phyloP scores from a whole-genome alignment of 1,140 invertebrate genomes.

The Pachyrhynchus sulphureomaculatus region DNA sequence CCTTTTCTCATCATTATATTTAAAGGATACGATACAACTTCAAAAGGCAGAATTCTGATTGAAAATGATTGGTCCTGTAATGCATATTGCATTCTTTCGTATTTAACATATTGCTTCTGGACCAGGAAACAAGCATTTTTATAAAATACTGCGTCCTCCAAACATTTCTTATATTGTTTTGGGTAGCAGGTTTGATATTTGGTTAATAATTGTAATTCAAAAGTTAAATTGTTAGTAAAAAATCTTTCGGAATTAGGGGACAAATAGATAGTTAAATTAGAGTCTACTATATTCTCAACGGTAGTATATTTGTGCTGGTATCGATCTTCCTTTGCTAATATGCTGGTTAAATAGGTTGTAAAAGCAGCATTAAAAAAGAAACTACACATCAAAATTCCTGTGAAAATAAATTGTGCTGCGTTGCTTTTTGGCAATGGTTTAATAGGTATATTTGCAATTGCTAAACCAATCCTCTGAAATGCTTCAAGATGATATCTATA shows the following conservation, averaged over 20 bases:
- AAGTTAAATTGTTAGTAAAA: constrained; percentile 2
- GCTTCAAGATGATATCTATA: background rate
- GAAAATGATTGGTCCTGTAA: background rate
- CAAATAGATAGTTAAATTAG: constrained; percentile 4
- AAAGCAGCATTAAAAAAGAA: constrained; percentile 15
- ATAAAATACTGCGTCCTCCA: background rate
- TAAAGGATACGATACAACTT: constrained; percentile 8
- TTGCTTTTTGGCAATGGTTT: constrained; percentile 9
- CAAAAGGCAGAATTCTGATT: no score
- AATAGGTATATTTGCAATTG: background rate
- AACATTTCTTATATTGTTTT: background rate
- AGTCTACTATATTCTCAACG: background rate
- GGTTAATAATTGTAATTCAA: background rate
- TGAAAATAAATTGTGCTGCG: background rate
- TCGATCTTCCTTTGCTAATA: background rate
- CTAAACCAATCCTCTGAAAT: background rate
- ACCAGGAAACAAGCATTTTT: constrained; percentile 6
- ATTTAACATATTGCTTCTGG: constrained; percentile 1
- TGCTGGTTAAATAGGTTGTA: constrained; percentile 18
- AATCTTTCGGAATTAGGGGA: constrained; percentile 13
- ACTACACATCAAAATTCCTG: constrained; percentile 8
- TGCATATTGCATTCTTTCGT: background rate
- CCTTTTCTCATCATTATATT: constrained; percentile 26
- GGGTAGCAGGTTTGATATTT: constrained; percentile 1
- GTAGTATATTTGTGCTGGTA: constrained; percentile 13